Percentiles rank a stretch among this genome's conserved stretches.
Conservation (phyloP, 2,888 invertebrate species). For the Eretmocerus hayati region DNA sequence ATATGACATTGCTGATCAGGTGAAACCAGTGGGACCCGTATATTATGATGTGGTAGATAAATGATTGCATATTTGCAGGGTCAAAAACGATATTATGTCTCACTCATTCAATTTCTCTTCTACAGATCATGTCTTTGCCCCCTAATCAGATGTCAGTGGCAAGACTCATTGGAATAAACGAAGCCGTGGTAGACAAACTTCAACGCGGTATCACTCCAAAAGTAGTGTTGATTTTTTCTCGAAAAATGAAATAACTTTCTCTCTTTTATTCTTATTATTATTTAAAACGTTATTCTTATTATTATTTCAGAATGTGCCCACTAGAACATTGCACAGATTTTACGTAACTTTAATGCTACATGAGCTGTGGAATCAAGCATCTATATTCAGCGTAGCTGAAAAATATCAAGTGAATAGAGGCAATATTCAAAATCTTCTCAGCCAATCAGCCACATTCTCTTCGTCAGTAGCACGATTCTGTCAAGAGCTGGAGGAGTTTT, state of each 20-base stretch:
- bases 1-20: slow-evolving; percentile 57
- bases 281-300: slow-evolving; percentile 5
- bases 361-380: slow-evolving; percentile 65
- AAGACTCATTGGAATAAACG: slow-evolving; percentile 68
- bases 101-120: slow-evolving; percentile 12
- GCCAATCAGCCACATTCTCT: slow-evolving; percentile 65
- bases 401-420: slow-evolving; percentile 72
- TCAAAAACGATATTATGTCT: neutral
- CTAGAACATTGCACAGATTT: slow-evolving; percentile 65
- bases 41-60: slow-evolving; percentile 58
- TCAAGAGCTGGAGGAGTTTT: slow-evolving; percentile 67
- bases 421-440: slow-evolving; percentile 68
- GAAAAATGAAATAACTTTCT: too few species aligned
- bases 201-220: slow-evolving; percentile 38
- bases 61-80: neutral
- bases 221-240: slow-evolving; percentile 30
- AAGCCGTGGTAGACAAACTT: slow-evolving; percentile 48
- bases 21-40: slow-evolving; percentile 50
- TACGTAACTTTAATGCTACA: slow-evolving; percentile 80
- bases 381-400: slow-evolving; percentile 61
- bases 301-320: slow-evolving; percentile 52
- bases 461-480: slow-evolving; percentile 73
- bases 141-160: slow-evolving; percentile 60
- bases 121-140: slow-evolving; percentile 58
- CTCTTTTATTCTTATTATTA: too few species aligned